Percentiles rank a stretch among this genome's conserved stretches.
Conservation (phyloP, 1,140 invertebrate species). For the Xylocopa sonorina region DNA sequence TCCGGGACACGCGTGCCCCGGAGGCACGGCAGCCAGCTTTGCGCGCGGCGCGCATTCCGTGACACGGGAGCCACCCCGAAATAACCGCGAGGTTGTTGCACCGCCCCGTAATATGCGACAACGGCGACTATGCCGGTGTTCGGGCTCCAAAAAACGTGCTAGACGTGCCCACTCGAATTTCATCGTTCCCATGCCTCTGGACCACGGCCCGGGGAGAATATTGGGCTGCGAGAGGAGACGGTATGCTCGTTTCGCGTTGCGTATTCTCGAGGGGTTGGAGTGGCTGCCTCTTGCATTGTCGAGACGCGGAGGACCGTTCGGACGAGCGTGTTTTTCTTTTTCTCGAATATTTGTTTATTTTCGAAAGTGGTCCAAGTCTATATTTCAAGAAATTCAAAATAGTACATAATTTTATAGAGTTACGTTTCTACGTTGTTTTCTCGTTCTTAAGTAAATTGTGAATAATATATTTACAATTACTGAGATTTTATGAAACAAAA, state of each 20-base stretch:
- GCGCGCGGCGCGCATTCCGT: constrained; percentile 69
- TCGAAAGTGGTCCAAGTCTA: too few relatives aligned
- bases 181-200: background rate
- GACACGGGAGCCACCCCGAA: constrained; percentile 73
- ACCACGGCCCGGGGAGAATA: background rate
- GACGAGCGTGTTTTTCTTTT: background rate
- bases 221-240: background rate
- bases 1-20: constrained; percentile 53
- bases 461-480: too few relatives aligned
- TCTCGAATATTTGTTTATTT: too few relatives aligned
- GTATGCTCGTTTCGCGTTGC: background rate
- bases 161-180: constrained; percentile 26
- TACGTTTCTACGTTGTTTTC: too few relatives aligned
- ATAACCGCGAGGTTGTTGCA: constrained; percentile 79
- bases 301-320: background rate
- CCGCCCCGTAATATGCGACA: constrained; percentile 61
- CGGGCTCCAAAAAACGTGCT: constrained; percentile 41
- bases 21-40: constrained; percentile 38
- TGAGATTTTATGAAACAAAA: too few relatives aligned
- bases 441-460: too few relatives aligned
- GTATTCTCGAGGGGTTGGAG: constrained; percentile 4
- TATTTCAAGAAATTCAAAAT: too few relatives aligned
- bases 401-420: too few relatives aligned
- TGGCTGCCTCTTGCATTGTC: background rate
- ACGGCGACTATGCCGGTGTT: background rate